Base-by-base conservation (phyloP, 2,113 vertebrate species). In the Oryctolagus cuniculus region DNA sequence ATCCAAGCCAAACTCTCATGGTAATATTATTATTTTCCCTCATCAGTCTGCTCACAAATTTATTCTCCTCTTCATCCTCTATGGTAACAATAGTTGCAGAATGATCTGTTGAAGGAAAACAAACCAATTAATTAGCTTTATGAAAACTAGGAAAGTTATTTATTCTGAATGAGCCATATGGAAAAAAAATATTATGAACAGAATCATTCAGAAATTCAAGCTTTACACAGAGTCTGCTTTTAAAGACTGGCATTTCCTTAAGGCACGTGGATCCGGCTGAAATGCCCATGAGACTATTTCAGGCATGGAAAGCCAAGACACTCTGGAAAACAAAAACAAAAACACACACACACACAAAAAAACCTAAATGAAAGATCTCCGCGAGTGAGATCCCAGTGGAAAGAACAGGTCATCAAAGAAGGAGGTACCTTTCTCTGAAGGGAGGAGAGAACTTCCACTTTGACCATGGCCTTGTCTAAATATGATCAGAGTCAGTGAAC, bases 1-100 rank as follows among this genome's bases (percentile, higher is more conserved):
- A 94, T 51, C 98, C 99, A 82, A 99, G 99, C 99, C 99, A 99
- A 2, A 99, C 98, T 0, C 98, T 98, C 83, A 89, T 98, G 82
- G 99, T 99, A 96, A 99, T 98, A 63, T 99, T 98, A 61, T 98
- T 98, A 49, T 99, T 97, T 31, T 99, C 97, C 17, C 89, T 97
- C 77, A 99, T 96, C 94, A 99, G 98, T 67, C 86, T 97, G 7
- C 98, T 98, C 95, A 99, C 98, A 96, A 99, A 99, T 73, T 98
- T 98, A 90, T 99, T 99, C 97, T 99, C 99, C 73, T 99, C 99
- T 92, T 98, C 98, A 97, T 98, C 98, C 78, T 96, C 98, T 96
- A 99, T 98, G 72, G 98, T 99, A 96, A 99, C 97, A 78, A 99
- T 88, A 16, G 98, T 84, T 75, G 99, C 98, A 75, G 98, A 98